Conservation (phyloP, 2,113 vertebrate species). For the Blennius ocellaris region DNA sequence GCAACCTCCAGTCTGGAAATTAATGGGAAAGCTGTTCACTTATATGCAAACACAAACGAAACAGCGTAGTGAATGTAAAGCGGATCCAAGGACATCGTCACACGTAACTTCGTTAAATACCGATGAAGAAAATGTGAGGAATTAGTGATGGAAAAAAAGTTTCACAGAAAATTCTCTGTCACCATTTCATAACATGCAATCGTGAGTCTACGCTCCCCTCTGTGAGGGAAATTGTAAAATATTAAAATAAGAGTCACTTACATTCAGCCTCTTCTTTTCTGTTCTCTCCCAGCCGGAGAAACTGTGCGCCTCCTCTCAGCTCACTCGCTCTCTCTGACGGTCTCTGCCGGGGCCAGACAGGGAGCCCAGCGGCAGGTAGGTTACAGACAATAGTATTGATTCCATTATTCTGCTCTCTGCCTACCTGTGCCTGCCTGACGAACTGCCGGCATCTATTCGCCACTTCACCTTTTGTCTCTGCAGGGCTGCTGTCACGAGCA, state of each 20-base stretch:
- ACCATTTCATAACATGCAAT: background rate
- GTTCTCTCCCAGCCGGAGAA: conserved; percentile 47
- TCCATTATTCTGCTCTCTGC: conserved; percentile 72
- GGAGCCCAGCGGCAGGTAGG: conserved; percentile 78
- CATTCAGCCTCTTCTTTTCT: conserved; percentile 53
- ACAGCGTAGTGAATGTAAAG: conserved; percentile 10
- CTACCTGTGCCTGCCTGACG: conserved; percentile 68
- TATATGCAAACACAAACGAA: conserved; percentile 19
- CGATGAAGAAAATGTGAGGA: conserved; percentile 17
- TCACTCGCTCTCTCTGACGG: conserved; percentile 47
- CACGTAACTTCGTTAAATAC: background rate
- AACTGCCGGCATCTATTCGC: conserved; percentile 52
- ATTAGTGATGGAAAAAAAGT: conserved; percentile 41
- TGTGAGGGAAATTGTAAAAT: conserved; percentile 13
- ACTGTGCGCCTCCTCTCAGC: conserved; percentile 40
- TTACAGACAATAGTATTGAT: conserved; percentile 81
- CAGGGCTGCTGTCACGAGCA: conserved; percentile 51
- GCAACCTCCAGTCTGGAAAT: conserved; percentile 7
- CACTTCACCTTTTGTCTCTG: conserved; percentile 73
- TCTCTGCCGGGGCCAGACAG: conserved; percentile 75
- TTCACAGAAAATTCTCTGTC: conserved; percentile 27
- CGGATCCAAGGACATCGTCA: background rate
- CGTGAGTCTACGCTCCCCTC: background rate
- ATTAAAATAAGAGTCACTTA: conserved; percentile 46
- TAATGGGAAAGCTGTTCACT: conserved; percentile 21